Conservation (phyloP, 2,113 vertebrate species). For the Coracopsis vasa region DNA sequence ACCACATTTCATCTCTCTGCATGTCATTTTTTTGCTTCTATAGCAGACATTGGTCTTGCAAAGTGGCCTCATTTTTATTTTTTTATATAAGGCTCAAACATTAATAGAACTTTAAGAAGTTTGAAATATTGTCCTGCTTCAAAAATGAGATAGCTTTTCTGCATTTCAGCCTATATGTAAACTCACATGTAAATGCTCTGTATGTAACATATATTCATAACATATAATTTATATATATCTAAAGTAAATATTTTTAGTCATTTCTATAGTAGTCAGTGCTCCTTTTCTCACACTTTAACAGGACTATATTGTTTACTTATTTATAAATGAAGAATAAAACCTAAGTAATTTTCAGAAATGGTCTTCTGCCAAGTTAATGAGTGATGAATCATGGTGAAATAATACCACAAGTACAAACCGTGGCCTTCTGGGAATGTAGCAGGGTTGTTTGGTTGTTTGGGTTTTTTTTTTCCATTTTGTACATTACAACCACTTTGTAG, state of each 20-base stretch:
- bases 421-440: not conserved
- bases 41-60: conserved; percentile 26
- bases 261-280: not conserved
- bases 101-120: conserved; percentile 33
- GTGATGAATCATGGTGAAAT: not conserved
- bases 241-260: not conserved
- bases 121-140: conserved; percentile 1
- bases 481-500: conserved; percentile 9
- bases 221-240: not conserved
- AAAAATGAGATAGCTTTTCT: not conserved
- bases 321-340: conserved; percentile 8
- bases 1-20: not conserved
- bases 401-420: not conserved
- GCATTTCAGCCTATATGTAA: not conserved
- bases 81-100: not conserved
- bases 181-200: not conserved
- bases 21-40: conserved; percentile 18
- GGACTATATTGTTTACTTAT: not conserved
- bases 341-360: not conserved
- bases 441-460: not conserved
- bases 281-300: not conserved
- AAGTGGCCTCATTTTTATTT: conserved; percentile 10
- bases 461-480: not conserved
- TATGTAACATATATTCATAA: not conserved
- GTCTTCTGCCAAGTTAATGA: conserved; percentile 23